A percentile compares a stretch with the other conserved stretches of the same genome.
phyloP scores from a whole-genome alignment of 2,888 invertebrate genomes.

The Drosophila cognata region DNA sequence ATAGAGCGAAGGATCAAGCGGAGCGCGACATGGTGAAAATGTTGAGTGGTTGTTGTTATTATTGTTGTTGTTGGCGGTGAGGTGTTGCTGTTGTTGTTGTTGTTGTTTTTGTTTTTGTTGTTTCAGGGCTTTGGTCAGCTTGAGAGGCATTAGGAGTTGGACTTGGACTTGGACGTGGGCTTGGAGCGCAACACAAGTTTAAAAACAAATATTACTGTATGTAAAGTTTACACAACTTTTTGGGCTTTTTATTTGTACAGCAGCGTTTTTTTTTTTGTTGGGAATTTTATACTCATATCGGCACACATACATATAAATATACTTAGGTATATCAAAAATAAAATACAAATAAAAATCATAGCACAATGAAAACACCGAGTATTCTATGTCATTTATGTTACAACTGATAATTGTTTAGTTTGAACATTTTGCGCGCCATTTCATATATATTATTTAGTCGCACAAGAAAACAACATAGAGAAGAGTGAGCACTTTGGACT shows the following conservation, averaged over 20 bases:
- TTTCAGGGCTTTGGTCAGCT: conserved; percentile 48
- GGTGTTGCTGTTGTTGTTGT: conserved; percentile 24
- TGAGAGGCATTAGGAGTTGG: conserved; percentile 24
- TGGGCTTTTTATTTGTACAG: conserved; percentile 66
- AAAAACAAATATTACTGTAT: conserved; percentile 41
- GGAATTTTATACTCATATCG: conserved; percentile 29
- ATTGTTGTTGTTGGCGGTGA: conserved; percentile 10
- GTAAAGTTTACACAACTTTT: conserved; percentile 62
- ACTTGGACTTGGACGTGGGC: conserved; percentile 32
- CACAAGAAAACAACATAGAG: conserved; percentile 32
- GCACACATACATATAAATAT: conserved; percentile 37
- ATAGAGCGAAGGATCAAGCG: conserved; percentile 63
- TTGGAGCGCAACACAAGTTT: conserved; percentile 51
- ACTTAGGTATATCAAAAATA: conserved; percentile 29
- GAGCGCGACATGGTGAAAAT: conserved; percentile 57
- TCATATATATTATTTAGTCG: neutral
- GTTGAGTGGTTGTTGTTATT: conserved; percentile 14
- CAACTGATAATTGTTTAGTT: conserved; percentile 52
- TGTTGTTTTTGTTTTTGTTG: conserved; percentile 21
- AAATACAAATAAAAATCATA: conserved; percentile 46
- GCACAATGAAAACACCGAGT: conserved; percentile 66
- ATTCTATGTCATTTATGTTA: conserved; percentile 15
- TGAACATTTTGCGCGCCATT: conserved; percentile 60
- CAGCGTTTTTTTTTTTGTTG: conserved; percentile 54
- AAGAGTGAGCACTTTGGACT: conserved; percentile 71